Percentiles rank a stretch among this genome's conserved stretches.
Evolutionary conservation across 2,113 vertebrate species (phyloP).

Genomic region (Hylia prasina): DNA sequence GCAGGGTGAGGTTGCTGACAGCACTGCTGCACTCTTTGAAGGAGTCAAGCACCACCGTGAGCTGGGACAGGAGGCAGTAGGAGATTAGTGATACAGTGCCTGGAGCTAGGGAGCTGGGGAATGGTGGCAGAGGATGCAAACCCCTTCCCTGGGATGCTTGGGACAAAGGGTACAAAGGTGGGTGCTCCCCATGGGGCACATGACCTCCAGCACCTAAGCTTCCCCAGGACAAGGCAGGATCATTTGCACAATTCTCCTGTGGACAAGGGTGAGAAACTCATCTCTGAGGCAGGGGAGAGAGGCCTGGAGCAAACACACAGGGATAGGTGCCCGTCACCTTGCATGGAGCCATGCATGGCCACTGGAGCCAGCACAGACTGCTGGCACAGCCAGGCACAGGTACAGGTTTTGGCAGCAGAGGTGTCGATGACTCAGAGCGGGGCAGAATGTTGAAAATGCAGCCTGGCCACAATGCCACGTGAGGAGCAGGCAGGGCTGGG

Average conservation of each 20-base stretch:
- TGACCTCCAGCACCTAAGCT: background rate
- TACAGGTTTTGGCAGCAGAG: background rate
- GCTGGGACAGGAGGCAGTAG: background rate
- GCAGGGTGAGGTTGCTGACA: background rate
- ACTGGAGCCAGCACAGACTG: background rate
- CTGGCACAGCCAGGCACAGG: background rate
- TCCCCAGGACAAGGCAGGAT: background rate
- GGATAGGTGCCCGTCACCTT: fast-evolving
- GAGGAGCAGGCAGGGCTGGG: constrained; percentile 31
- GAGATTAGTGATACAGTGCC: background rate
- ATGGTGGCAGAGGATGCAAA: background rate
- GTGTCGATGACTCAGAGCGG: background rate
- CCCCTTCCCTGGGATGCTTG: background rate
- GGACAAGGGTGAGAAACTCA: background rate
- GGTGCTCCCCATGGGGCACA: fast-evolving
- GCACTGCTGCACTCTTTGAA: background rate
- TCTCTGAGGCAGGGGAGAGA: background rate
- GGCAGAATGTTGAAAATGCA: constrained; percentile 57
- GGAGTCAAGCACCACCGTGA: fast-evolving
- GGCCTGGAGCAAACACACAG: fast-evolving
- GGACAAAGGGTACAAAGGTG: background rate
- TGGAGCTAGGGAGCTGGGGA: background rate
- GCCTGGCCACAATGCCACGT: background rate
- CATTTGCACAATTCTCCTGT: fast-evolving
- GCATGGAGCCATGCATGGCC: fast-evolving